Base-by-base conservation (phyloP, 2,797 vertebrate species). In the Xenops minutus region DNA sequence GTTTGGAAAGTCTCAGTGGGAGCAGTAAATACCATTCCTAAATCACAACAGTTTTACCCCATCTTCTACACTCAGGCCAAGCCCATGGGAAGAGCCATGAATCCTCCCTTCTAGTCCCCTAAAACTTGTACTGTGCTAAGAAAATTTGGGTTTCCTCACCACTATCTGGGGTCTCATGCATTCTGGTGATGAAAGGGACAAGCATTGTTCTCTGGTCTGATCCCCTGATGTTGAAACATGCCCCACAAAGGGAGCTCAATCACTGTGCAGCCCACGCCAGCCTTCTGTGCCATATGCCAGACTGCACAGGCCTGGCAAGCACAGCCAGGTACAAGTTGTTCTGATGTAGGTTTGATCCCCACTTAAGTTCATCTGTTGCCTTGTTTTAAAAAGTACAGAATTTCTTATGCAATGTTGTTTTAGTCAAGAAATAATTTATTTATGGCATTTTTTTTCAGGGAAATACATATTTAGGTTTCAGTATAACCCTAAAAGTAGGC, bases 401-500 rank as follows among this genome's bases (percentile, higher is more conserved):
- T 39, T 74, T 54, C 24, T 37, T 62, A 51, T 58, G 81, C 71
- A 91, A 26, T 27, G 49, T 16, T 75, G 54, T 32, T 78, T 59
- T 36, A 72, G 46, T 83, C 17, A 74, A 80, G 64, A 79, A 79
- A 54, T 9, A 48, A 43, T 95, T 88, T 61, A 92, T 95, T 97
- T 93, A 93, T 88, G 46, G 56, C 73, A 44, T 86, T 79, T 94
- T 96, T 89, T 92, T 64, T 37, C 89, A 62, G 72, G 55, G 67
- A 93, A 89, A 92, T 72, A 62, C 11, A 76, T 85, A 85, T 77
- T 71, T 76, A 85, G 46, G 66, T 46, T 88, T 74, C 69, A 74
- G 46, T 36, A 43, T 72, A 93, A 89, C 63, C 67, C 94, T 90
- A 95, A 89, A 93, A 93, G 66, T 76, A 68, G 91, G 78, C 88